Evolutionary conservation across 2,888 invertebrate genomes (phyloP).

Genomic region (Mythimna ferrago): DNA sequence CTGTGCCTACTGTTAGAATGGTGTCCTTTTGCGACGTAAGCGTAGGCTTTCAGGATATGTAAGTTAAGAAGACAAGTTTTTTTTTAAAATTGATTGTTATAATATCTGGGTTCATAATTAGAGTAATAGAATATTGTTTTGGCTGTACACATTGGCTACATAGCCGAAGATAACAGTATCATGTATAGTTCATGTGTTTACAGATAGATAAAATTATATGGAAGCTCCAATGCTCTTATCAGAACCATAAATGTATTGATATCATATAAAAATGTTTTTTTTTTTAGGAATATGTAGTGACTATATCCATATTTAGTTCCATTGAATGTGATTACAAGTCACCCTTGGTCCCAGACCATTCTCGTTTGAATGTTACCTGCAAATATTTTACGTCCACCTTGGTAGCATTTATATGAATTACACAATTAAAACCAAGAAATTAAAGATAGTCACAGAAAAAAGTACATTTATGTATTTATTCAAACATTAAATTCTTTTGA

Average conservation of each 20-base stretch:
- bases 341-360: neutral
- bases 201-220: conserved; percentile 36
- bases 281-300: neutral
- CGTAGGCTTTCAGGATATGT: conserved; percentile 9
- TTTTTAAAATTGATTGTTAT: neutral
- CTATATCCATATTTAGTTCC: neutral
- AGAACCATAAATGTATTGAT: conserved; percentile 11
- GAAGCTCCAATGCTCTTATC: conserved; percentile 43
- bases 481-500: too few relatives aligned
- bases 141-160: conserved; percentile 19
- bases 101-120: conserved; percentile 6
- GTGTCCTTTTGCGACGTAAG: conserved; percentile 41
- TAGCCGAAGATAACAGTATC: conserved; percentile 43
- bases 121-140: conserved; percentile 11
- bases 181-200: conserved; percentile 30
- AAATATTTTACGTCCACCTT: too few relatives aligned
- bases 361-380: neutral
- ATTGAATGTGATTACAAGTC: neutral
- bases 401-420: neutral
- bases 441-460: neutral
- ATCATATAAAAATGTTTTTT: conserved; percentile 8
- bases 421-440: neutral
- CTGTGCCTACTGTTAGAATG: conserved; percentile 36
- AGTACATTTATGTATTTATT: neutral
- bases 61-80: neutral